Evolutionary conservation across 2,113 vertebrate genomes (phyloP).

Genomic region (Halcyon malimbica): DNA sequence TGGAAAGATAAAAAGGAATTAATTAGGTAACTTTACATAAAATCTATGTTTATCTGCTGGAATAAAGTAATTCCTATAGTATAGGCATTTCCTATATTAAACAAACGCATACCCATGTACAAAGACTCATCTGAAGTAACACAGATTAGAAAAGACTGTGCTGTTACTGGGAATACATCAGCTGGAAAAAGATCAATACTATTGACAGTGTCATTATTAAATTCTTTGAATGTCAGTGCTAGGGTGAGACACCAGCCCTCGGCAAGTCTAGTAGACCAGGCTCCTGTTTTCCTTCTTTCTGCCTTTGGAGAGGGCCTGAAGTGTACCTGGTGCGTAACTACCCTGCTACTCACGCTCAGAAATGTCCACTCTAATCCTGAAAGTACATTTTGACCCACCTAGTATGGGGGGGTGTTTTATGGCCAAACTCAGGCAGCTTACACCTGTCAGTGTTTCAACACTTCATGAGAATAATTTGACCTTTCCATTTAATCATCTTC

Average conservation of each 20-base stretch:
- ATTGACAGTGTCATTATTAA: background rate
- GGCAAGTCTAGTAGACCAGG: accelerated
- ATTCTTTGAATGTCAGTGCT: background rate
- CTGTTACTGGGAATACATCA: background rate
- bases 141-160: background rate
- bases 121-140: background rate
- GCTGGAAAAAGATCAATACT: background rate
- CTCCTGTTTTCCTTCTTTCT: background rate
- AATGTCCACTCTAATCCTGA: background rate
- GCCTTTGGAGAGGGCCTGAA: background rate
- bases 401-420: background rate
- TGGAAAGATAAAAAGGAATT: background rate
- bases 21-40: background rate
- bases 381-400: background rate
- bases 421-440: background rate
- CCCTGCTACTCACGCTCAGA: background rate
- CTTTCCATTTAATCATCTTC: background rate
- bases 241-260: background rate
- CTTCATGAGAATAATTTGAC: background rate
- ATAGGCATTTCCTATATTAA: background rate
- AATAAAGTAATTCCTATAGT: background rate
- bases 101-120: background rate
- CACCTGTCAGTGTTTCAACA: background rate
- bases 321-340: background rate
- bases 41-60: background rate